Evolutionary conservation across 2,113 vertebrate genomes (phyloP), one percentile per base, ranked within the genome.

Genomic region (Vidua macroura): DNA sequence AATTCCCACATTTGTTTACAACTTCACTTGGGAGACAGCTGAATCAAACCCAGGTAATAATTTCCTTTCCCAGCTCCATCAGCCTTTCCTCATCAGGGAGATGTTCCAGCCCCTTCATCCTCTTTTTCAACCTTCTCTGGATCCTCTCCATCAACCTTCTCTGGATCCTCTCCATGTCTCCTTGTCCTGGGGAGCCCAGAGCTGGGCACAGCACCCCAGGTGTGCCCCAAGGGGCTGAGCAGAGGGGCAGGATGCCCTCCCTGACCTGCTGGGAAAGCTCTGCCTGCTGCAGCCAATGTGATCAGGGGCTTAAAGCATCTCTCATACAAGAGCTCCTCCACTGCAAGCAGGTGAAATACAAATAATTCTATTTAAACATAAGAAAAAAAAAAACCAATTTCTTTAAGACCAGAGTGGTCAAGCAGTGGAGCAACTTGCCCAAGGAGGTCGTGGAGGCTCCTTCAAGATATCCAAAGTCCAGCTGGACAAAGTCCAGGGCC

Each of bases 1-100:
- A 92, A 93, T 92, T 92, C 78, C n/a, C 64, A 67, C 55, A 81
- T 62, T 81, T 91, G 43, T 91, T 92, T 77, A 81, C 68, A 88
- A 24, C 43, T 80, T 69, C n/a, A 37, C 28, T 33, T 84, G 68
- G 2, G 8, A 83, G 51, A 88, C 14, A 49, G 48, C 7, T 15
- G 35, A 74, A 70, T 66, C 43, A 81, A 92, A 74, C 4, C 41
- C 68, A 67, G 55, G 19, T 15, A 15, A 28, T 28, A 20, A 62
- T 69, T 80, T 74, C 51, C 49, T 60, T 41, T 31, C 27, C 24
- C 49, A 48, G 15, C 16, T 53, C 24, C n/a, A 41, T 41, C 56
- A 79, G 41, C n/a, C 41, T 48, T 55, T 70, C 24, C 66, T 56
- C 20, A 3, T 1, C 8, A 43, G 24, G n/a, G 11, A 63, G 24